phyloP scores from a whole-genome alignment of 2,888 invertebrate genomes.

The Entomobrya multifasciata region DNA sequence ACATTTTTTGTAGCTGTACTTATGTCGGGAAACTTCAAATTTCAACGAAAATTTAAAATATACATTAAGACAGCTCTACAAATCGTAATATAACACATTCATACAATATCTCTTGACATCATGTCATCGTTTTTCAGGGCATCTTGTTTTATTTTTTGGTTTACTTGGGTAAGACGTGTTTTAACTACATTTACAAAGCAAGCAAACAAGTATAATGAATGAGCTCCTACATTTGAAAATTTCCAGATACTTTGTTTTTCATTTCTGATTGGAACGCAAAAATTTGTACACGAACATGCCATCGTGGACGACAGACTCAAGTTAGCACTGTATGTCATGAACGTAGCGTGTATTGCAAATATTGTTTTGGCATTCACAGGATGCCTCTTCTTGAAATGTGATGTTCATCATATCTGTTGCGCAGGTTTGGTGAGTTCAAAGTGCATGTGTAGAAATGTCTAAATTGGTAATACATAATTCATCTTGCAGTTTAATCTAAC shows the following conservation, averaged over 20 bases:
- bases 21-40: no score
- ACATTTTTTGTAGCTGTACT: no score
- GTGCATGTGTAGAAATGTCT: no score
- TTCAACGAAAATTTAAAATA: no score
- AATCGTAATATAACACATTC: no score
- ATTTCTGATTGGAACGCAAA: not conserved
- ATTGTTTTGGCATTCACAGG: slow-evolving; percentile 24
- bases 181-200: not conserved
- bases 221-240: no score
- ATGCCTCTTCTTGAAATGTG: slow-evolving; percentile 51
- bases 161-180: slow-evolving; percentile 39
- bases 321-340: not conserved
- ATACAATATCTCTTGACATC: no score
- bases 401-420: slow-evolving; percentile 29
- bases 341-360: not conserved
- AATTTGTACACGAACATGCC: not conserved
- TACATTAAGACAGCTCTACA: no score
- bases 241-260: slow-evolving; percentile 32
- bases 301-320: not conserved
- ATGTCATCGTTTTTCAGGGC: slow-evolving; percentile 51
- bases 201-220: no score
- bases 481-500: no score
- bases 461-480: no score
- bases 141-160: slow-evolving; percentile 41
- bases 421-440: not conserved